Evolutionary conservation across 2,888 invertebrate genomes (phyloP).

Genomic region (Chrysolina haemoptera): DNA sequence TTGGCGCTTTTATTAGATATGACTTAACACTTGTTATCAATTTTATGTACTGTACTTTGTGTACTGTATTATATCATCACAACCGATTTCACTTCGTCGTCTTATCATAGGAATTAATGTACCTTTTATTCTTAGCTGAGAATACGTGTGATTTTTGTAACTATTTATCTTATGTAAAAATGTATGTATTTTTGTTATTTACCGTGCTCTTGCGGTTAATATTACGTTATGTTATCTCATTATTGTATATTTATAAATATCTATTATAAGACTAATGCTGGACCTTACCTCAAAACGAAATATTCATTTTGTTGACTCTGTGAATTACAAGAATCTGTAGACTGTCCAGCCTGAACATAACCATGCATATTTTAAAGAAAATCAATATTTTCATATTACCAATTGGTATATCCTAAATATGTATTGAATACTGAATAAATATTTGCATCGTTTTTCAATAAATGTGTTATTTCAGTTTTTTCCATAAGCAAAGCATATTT

Average conservation of each 20-base stretch:
- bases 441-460: conserved; percentile 68
- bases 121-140: conserved; percentile 69
- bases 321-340: conserved; percentile 52
- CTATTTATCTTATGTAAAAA: conserved; percentile 68
- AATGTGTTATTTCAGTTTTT: not conserved
- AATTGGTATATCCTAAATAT: conserved; percentile 69
- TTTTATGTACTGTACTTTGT: conserved; percentile 19
- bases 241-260: conserved; percentile 60
- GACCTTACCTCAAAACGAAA: conserved; percentile 59
- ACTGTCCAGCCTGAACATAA: conserved; percentile 58
- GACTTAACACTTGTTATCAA: conserved; percentile 49
- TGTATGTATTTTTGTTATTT: conserved; percentile 68
- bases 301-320: conserved; percentile 47
- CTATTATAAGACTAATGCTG: conserved; percentile 60
- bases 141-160: conserved; percentile 68
- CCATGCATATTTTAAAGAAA: conserved; percentile 63
- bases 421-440: conserved; percentile 66
- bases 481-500: not conserved
- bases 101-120: conserved; percentile 65
- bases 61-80: conserved; percentile 56
- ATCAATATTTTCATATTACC: conserved; percentile 70
- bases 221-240: conserved; percentile 63
- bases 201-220: conserved; percentile 53
- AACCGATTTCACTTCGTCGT: conserved; percentile 57
- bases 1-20: conserved; percentile 57